Percentiles rank a stretch among this genome's conserved stretches.
phyloP scores from a whole-genome alignment of 2,113 vertebrate species.

The Perccottus glenii region DNA sequence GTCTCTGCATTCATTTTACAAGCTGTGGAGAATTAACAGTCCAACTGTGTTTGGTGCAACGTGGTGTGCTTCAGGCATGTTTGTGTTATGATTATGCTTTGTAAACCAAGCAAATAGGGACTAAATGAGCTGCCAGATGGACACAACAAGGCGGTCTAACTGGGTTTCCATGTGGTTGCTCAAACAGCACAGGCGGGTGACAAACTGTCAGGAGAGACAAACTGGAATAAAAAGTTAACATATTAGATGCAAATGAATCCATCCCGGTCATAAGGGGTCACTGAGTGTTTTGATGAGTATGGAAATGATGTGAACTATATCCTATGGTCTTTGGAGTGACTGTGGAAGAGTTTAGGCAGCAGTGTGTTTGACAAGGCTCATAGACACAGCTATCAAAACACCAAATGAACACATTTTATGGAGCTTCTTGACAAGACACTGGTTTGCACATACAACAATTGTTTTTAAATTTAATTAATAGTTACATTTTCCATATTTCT shows the following conservation, averaged over 20 bases:
- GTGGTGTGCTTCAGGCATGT: constrained; percentile 8
- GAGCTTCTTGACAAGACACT: background rate
- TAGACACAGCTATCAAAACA: background rate
- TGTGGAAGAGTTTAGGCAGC: background rate
- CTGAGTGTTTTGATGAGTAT: constrained; percentile 45
- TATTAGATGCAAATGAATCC: constrained; percentile 58
- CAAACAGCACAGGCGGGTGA: constrained; percentile 5
- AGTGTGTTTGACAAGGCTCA: background rate
- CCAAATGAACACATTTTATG: background rate
- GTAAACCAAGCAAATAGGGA: constrained; percentile 1
- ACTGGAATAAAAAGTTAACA: constrained; percentile 14
- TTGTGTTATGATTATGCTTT: constrained; percentile 16
- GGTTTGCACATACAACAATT: background rate
- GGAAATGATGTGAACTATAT: constrained; percentile 42
- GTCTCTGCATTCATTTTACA: constrained; percentile 22
- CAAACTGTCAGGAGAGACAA: constrained; percentile 29
- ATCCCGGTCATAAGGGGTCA: constrained; percentile 39
- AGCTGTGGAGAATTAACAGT: constrained; percentile 5
- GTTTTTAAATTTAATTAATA: too few species aligned
- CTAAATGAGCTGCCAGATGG: constrained; percentile 10
- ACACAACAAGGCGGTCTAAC: constrained; percentile 1
- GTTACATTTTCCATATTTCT: too few species aligned
- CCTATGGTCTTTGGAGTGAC: background rate
- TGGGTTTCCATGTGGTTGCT: constrained; percentile 9
- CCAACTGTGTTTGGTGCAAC: background rate